Conservation (phyloP, 2,797 vertebrate genomes). For the Coranthus polyacanthus region DNA sequence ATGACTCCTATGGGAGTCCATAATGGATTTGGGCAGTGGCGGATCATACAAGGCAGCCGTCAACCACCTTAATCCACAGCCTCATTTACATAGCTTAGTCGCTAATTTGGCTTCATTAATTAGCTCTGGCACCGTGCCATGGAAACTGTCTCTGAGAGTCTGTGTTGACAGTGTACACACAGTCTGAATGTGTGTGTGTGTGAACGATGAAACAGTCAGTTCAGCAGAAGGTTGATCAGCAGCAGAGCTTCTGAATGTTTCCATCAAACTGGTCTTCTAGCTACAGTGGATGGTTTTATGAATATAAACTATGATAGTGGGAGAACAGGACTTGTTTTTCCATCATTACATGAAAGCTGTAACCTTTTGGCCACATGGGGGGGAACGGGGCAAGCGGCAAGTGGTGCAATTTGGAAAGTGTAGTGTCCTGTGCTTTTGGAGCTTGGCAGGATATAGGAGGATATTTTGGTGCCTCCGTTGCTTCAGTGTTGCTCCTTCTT, state of each 20-base stretch:
- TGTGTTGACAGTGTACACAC: conserved; percentile 22
- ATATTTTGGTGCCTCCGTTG: too few species aligned
- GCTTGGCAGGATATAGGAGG: too few species aligned
- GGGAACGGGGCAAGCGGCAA: neutral
- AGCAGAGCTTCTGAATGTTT: neutral
- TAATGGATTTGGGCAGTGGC: conserved; percentile 53
- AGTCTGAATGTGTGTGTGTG: conserved; percentile 10
- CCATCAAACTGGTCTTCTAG: neutral
- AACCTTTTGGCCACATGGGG: neutral
- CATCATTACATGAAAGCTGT: neutral
- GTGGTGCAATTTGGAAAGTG: too few species aligned
- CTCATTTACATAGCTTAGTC: conserved; percentile 68
- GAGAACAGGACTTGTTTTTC: neutral
- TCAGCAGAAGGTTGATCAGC: conserved; percentile 13
- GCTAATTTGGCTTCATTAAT: conserved; percentile 70
- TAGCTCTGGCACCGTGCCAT: conserved; percentile 46
- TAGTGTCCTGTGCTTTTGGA: too few species aligned
- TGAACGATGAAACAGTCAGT: conserved; percentile 8
- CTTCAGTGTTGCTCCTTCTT: too few species aligned
- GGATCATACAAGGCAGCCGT: conserved; percentile 41
- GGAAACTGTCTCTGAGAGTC: conserved; percentile 31
- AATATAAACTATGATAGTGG: neutral
- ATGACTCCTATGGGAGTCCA: conserved; percentile 48
- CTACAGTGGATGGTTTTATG: neutral
- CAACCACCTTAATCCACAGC: conserved; percentile 54